A percentile compares a stretch with the other conserved stretches of the same genome.
These are phyloP conservation scores for Netelia melanura DNA, from an alignment of 2,888 invertebrate genomes.

Conservation along the genomic window DNA sequence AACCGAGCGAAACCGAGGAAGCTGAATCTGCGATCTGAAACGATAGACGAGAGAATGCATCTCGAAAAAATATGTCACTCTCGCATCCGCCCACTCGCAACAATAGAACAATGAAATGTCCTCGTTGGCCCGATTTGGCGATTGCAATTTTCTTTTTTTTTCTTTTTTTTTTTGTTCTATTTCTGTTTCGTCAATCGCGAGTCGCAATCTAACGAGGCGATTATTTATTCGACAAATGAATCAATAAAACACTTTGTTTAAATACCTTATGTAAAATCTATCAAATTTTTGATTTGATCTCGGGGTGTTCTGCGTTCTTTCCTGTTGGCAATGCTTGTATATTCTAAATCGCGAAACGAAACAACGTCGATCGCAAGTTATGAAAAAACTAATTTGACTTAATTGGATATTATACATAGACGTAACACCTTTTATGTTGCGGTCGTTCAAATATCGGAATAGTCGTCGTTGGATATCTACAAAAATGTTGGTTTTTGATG, in stretches of 20 bases:
- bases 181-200: slow-evolving; percentile 28
- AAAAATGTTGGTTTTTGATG: not conserved
- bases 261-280: slow-evolving; percentile 37
- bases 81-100: slow-evolving; percentile 45
- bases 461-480: not conserved
- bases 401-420: not conserved
- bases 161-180: not conserved
- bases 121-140: slow-evolving; percentile 23
- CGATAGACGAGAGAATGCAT: slow-evolving; percentile 10
- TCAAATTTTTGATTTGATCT: not conserved
- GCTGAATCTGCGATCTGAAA: slow-evolving; percentile 79
- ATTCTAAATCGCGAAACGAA: not conserved
- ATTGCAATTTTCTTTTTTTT: slow-evolving; percentile 18
- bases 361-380: not conserved
- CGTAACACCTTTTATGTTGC: not conserved
- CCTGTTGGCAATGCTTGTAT: not conserved
- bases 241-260: slow-evolving; percentile 59
- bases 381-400: not conserved
- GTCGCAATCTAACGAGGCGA: slow-evolving; percentile 43
- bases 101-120: slow-evolving; percentile 44
- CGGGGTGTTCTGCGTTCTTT: slow-evolving; percentile 38
- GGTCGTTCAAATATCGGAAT: not conserved
- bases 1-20: slow-evolving; percentile 81
- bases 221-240: slow-evolving; percentile 64
- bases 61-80: slow-evolving; percentile 33